A percentile compares a stretch with the other conserved stretches of the same genome.
Evolutionary conservation across 2,113 vertebrate genomes (phyloP).

Genomic region (Chrysemys picta): DNA sequence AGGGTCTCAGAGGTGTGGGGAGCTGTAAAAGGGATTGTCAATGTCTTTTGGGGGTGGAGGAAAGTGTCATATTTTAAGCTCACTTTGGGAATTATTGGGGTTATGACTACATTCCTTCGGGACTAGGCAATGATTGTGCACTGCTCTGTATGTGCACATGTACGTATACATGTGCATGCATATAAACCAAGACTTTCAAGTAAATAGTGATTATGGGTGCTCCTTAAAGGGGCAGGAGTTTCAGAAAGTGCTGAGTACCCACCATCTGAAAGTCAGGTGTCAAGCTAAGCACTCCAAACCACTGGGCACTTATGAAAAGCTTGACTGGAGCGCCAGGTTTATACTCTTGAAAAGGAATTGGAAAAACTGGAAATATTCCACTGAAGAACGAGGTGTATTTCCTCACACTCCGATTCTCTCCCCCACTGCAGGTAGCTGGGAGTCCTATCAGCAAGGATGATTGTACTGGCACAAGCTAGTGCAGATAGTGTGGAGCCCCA

Average conservation of each 20-base stretch:
- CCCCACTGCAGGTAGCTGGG: neutral
- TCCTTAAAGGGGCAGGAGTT: neutral
- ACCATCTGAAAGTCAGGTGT: neutral
- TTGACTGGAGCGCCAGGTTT: neutral
- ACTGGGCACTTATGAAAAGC: neutral
- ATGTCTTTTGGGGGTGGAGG: neutral
- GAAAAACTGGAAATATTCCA: neutral
- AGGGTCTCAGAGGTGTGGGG: neutral
- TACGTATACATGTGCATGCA: neutral
- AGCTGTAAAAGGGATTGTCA: neutral
- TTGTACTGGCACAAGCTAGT: neutral
- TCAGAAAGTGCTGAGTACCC: neutral
- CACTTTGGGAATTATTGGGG: neutral
- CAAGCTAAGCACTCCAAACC: neutral
- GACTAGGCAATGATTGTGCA: neutral
- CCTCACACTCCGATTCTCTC: neutral
- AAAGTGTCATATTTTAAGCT: neutral
- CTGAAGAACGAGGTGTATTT: neutral
- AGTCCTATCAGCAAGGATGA: neutral
- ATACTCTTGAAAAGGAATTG: neutral
- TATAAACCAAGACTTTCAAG: neutral
- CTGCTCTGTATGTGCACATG: neutral
- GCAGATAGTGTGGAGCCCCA: neutral
- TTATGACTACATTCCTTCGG: neutral
- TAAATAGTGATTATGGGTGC: neutral